phyloP scores from a whole-genome alignment of 2,888 invertebrate genomes.

The Drosophila helvetica region DNA sequence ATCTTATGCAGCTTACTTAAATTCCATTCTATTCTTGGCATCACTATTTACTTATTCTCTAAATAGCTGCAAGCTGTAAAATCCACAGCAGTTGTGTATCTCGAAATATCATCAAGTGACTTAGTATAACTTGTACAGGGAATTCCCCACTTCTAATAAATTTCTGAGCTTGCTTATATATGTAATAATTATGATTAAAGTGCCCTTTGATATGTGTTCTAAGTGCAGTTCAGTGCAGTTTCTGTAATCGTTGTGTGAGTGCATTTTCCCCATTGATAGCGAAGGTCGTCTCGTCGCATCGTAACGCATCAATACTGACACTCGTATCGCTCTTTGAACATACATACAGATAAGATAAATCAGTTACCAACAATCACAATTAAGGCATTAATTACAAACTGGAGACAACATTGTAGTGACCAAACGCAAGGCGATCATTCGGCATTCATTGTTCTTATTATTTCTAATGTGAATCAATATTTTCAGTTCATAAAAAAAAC shows the following conservation, averaged over 20 bases:
- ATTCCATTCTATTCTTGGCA: neutral
- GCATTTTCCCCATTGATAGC: conserved; percentile 15
- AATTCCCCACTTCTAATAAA: neutral
- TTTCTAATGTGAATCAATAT: conserved; percentile 2
- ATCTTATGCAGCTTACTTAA: neutral
- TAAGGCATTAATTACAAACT: conserved; percentile 45
- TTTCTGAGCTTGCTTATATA: neutral
- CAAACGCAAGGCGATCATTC: conserved; percentile 2
- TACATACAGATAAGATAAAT: conserved; percentile 56
- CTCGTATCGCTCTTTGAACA: neutral
- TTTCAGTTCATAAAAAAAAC: neutral
- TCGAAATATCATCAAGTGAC: neutral
- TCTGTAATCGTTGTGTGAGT: neutral
- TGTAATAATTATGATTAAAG: neutral
- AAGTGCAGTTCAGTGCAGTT: conserved; percentile 27
- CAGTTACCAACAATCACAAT: conserved; percentile 33
- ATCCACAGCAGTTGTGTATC: neutral
- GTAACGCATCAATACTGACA: conserved; percentile 14
- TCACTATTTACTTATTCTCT: neutral
- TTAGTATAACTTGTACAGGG: neutral
- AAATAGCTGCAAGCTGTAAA: neutral
- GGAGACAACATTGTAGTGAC: conserved; percentile 8
- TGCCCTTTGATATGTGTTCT: conserved; percentile 19
- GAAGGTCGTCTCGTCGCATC: conserved; percentile 11
- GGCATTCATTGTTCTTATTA: conserved; percentile 21